Base-by-base conservation (phyloP, 2,888 invertebrate genomes). In the Eudemis profundana region DNA sequence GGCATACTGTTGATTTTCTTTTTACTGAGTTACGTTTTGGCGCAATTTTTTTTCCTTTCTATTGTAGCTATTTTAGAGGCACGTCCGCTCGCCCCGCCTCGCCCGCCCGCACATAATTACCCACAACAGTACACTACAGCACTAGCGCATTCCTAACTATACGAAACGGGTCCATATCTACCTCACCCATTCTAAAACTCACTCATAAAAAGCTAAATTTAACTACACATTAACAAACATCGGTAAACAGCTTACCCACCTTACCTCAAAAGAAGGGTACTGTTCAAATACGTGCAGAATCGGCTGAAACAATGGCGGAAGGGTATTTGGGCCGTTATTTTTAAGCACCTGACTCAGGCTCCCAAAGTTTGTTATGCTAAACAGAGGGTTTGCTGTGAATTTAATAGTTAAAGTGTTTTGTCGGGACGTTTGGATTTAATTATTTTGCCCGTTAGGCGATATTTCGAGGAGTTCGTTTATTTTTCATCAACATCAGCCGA, bases 261-360 rank as follows among this genome's bases (percentile, higher is more conserved):
- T 53, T 36, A n/a, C 10, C 36, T n/a, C 12, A 19, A 59, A 59
- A 44, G 46, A 27, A 47, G 57, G 64, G 62, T 56, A 49, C 57
- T 64, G 57, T 46, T 44, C 44, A 64, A 64, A 64, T 64, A 65
- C 77, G 69, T 71, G 73, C 70, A 61, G 72, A 81, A 82, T 87
- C 87, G 84, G 86, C 77, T 85, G 85, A 84, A 87, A 85, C 85
- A 86, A 85, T 81, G 81, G 68, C 68, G 23, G 44, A 60, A 53
- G 65, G 65, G 40, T 89, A 90, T 92, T 92, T 89, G 91, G 79
- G 38, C 89, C 92, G 90, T 93, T 92, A 92, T 90, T 92, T 92
- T 92, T 92, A 92, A 92, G 91, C 89, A 90, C 90, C 89, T 77
- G 70, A 69, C 84, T 76, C 76, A 73, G 88, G 78, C 77, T 79